phyloP scores from a whole-genome alignment of 2,113 vertebrate genomes.

The Gymnocephalus cernua region DNA sequence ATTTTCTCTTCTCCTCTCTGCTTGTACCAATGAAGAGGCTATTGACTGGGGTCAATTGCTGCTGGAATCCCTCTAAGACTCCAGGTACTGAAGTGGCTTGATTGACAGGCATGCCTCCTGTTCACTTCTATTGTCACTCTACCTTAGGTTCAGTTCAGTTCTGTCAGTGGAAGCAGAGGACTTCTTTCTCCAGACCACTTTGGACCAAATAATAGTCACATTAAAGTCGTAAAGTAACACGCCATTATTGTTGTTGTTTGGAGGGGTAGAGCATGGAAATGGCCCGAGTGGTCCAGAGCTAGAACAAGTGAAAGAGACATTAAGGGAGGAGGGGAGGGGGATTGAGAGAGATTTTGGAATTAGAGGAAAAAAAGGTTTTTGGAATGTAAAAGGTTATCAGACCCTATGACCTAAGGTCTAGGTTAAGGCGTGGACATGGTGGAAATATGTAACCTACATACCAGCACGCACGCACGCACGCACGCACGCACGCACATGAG shows the following conservation, averaged over 20 bases:
- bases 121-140: slow-evolving; percentile 30
- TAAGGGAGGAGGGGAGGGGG: background rate
- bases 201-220: slow-evolving; percentile 3
- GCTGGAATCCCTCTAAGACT: slow-evolving; percentile 56
- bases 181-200: background rate
- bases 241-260: background rate
- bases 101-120: slow-evolving; percentile 61
- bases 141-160: background rate
- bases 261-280: slow-evolving; percentile 11
- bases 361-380: slow-evolving; percentile 27
- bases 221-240: background rate
- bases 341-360: slow-evolving; percentile 10
- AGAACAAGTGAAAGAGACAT: background rate
- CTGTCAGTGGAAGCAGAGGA: background rate
- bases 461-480: background rate
- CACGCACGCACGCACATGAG: background rate
- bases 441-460: slow-evolving; percentile 57
- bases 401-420: slow-evolving; percentile 76
- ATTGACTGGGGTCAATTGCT: slow-evolving; percentile 68
- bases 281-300: background rate
- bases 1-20: slow-evolving; percentile 25
- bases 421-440: slow-evolving; percentile 42
- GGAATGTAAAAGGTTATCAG: slow-evolving; percentile 79
- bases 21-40: slow-evolving; percentile 68
- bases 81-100: slow-evolving; percentile 62